A percentile compares a stretch with the other conserved stretches of the same genome.
These are phyloP conservation scores for Thunnus thynnus DNA, from an alignment of 2,113 vertebrate genomes.

Conservation along the genomic window DNA sequence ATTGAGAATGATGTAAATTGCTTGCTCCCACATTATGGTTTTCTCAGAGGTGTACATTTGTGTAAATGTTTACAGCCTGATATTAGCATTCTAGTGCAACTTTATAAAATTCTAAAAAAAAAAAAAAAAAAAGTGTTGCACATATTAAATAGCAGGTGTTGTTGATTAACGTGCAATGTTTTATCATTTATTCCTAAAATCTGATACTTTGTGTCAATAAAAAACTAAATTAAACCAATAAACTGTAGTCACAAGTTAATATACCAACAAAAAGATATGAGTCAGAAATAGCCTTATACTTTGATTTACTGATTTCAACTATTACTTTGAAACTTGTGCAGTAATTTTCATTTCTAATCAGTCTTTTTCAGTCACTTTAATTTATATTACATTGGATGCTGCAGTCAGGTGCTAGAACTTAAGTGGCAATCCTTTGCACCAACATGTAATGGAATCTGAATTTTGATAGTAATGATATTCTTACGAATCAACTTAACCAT, in stretches of 20 bases:
- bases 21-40: not conserved
- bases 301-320: not conserved
- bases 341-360: not conserved
- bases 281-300: not conserved
- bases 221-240: too few relatives aligned
- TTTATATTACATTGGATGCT: not conserved
- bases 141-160: constrained; percentile 14
- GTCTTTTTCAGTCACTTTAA: not conserved
- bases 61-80: not conserved
- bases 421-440: not conserved
- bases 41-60: not conserved
- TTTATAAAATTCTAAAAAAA: not conserved
- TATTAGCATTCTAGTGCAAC: not conserved
- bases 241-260: not conserved
- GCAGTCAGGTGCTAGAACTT: not conserved
- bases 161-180: not conserved
- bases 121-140: not conserved
- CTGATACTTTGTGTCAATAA: too few relatives aligned
- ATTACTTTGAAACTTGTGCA: not conserved
- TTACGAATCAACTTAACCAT: constrained; percentile 26
- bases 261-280: not conserved
- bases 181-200: too few relatives aligned
- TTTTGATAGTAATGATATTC: constrained; percentile 12
- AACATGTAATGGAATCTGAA: not conserved
- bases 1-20: too few relatives aligned